Percentiles rank a stretch among this genome's conserved stretches.
These are phyloP conservation scores for Leptodactylus fallax DNA, from an alignment of 2,797 vertebrate genomes.

Conservation along the genomic window DNA sequence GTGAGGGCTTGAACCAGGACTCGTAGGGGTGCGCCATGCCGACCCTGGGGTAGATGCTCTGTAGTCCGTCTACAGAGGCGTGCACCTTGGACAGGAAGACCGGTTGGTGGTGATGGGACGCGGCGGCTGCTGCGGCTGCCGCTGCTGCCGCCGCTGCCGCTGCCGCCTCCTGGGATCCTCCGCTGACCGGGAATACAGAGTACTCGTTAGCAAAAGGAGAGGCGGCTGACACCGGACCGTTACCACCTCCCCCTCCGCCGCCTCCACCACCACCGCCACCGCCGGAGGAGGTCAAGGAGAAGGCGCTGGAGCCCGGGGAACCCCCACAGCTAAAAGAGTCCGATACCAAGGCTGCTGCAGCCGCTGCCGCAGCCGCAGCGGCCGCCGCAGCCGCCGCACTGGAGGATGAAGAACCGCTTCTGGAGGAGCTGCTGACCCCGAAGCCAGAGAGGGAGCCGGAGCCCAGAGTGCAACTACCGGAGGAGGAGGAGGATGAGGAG, in stretches of 20 bases:
- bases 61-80: slow-evolving; percentile 93
- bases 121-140: slow-evolving; percentile 71
- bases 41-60: slow-evolving; percentile 95
- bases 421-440: slow-evolving; percentile 79
- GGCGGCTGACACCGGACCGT: slow-evolving; percentile 75
- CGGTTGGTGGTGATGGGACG: slow-evolving; percentile 81
- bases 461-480: slow-evolving; percentile 91
- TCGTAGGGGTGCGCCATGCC: slow-evolving; percentile 96
- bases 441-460: slow-evolving; percentile 86
- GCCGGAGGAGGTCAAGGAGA: slow-evolving; percentile 90
- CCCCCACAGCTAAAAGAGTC: slow-evolving; percentile 90
- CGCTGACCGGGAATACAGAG: slow-evolving; percentile 92
- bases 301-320: slow-evolving; percentile 91
- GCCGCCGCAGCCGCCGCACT: slow-evolving; percentile 71
- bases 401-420: slow-evolving; percentile 76
- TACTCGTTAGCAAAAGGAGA: slow-evolving; percentile 96
- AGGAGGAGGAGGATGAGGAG: slow-evolving; percentile 81
- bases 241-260: slow-evolving; percentile 76
- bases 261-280: slow-evolving; percentile 64
- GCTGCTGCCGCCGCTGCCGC: slow-evolving; percentile 80
- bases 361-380: slow-evolving; percentile 74
- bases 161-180: slow-evolving; percentile 76
- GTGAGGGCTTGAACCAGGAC: slow-evolving; percentile 97
- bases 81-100: slow-evolving; percentile 98
- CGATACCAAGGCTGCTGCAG: slow-evolving; percentile 80